These are phyloP conservation scores for Julus scandinavius DNA, from an alignment of 2,888 invertebrate genomes.

Conservation along the genomic window DNA sequence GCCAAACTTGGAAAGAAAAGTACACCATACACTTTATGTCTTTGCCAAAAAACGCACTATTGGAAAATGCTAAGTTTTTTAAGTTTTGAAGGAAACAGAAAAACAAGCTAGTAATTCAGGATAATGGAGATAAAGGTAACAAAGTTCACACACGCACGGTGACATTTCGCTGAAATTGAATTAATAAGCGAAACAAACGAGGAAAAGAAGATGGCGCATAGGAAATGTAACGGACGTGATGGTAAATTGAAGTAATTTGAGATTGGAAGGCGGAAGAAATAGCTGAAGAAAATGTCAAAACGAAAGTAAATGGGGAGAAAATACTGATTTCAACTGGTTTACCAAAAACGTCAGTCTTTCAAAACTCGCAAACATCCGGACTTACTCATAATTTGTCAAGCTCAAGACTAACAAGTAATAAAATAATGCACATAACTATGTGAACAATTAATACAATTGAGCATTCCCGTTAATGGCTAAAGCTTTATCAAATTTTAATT, in stretches of 20 bases:
- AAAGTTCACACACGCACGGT: not conserved
- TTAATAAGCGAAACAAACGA: not conserved
- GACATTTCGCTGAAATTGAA: constrained; percentile 14
- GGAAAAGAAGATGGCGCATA: not conserved
- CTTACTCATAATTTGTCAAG: too few relatives aligned
- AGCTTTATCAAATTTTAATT: too few relatives aligned
- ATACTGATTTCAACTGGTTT: too few relatives aligned
- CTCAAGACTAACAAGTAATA: too few relatives aligned
- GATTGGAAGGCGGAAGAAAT: not conserved
- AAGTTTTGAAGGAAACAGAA: not conserved
- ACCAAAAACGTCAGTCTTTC: too few relatives aligned
- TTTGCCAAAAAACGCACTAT: not conserved
- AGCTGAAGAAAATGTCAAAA: not conserved
- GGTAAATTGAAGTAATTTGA: not conserved
- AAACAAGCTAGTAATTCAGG: constrained; percentile 1
- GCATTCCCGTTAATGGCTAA: too few relatives aligned
- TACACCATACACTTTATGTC: not conserved
- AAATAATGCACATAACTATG: too few relatives aligned
- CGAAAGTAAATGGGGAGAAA: not conserved
- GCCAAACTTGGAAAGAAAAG: constrained; percentile 23
- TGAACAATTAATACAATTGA: too few relatives aligned
- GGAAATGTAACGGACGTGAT: not conserved
- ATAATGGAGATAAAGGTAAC: constrained; percentile 20
- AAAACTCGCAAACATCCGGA: too few relatives aligned
- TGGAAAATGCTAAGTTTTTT: constrained; percentile 39